Percentiles rank a stretch among this genome's conserved stretches.
phyloP scores from a whole-genome alignment of 2,113 vertebrate species.

The Caretta caretta region DNA sequence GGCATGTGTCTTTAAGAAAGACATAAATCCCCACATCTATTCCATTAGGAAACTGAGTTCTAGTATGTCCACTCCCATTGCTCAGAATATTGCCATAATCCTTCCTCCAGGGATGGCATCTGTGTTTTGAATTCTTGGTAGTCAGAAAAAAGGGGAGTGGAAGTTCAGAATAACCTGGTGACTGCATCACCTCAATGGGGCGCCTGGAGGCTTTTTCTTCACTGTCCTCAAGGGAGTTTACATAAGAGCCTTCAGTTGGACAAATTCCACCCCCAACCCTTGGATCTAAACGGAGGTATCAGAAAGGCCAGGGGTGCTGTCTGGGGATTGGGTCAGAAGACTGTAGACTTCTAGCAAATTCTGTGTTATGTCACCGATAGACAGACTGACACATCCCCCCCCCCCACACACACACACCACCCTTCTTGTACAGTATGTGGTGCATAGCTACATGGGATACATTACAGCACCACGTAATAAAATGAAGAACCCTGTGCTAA shows the following conservation, averaged over 20 bases:
- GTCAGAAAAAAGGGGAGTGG: not conserved
- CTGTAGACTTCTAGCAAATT: not conserved
- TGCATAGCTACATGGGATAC: not conserved
- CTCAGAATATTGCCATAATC: not conserved
- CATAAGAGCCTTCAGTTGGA: not conserved
- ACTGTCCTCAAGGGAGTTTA: not conserved
- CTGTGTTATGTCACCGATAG: not conserved
- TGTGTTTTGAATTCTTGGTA: not conserved
- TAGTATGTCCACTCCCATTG: not conserved
- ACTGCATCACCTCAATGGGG: not conserved
- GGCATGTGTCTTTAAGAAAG: not conserved
- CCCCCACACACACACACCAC: accelerated
- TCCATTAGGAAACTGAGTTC: not conserved
- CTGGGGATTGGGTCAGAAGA: not conserved
- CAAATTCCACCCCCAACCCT: not conserved
- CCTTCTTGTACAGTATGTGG: not conserved
- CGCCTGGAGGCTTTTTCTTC: not conserved
- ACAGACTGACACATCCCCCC: not conserved
- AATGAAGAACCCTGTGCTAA: conserved; percentile 4
- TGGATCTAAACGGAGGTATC: not conserved
- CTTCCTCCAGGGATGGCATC: not conserved
- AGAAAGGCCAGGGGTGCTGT: not conserved
- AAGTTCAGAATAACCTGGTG: not conserved
- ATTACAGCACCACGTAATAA: not conserved
- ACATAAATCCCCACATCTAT: not conserved